Evolutionary conservation across 2,797 vertebrate species (phyloP).

Genomic region (Danio aesculapii): DNA sequence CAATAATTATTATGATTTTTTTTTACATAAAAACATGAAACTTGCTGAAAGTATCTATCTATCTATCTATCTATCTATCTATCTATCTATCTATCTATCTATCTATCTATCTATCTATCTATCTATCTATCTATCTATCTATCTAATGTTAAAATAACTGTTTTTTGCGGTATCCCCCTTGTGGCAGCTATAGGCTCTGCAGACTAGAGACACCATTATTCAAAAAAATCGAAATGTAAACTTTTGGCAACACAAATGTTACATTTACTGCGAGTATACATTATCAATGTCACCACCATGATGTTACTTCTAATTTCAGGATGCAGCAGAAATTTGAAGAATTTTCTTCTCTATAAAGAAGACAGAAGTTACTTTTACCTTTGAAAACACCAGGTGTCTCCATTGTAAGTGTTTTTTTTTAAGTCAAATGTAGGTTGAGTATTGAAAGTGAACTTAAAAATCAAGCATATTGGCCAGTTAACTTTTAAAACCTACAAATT

Average conservation of each 20-base stretch:
- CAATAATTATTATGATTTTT: too few relatives aligned
- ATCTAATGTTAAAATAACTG: too few relatives aligned
- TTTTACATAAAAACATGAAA: too few relatives aligned
- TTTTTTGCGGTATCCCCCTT: conserved; percentile 64
- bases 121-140: too few relatives aligned
- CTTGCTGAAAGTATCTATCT: too few relatives aligned
- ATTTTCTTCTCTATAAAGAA: conserved; percentile 15
- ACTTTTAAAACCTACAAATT: background rate
- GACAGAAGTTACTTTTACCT: background rate
- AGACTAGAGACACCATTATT: conserved; percentile 18
- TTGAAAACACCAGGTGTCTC: background rate
- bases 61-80: too few relatives aligned
- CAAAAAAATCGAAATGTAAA: background rate
- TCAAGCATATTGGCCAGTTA: background rate
- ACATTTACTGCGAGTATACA: background rate
- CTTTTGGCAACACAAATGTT: background rate
- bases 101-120: too few relatives aligned
- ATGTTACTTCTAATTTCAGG: conserved; percentile 12
- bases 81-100: too few relatives aligned
- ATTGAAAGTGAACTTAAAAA: background rate
- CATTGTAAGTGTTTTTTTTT: background rate
- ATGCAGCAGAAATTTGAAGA: conserved; percentile 13
- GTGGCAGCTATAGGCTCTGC: conserved; percentile 61
- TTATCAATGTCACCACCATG: background rate
- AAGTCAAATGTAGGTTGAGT: background rate